Percentiles rank a stretch among this genome's conserved stretches.
Conservation (phyloP, 1,140 invertebrate species). For the Aphaenogaster rudis region DNA sequence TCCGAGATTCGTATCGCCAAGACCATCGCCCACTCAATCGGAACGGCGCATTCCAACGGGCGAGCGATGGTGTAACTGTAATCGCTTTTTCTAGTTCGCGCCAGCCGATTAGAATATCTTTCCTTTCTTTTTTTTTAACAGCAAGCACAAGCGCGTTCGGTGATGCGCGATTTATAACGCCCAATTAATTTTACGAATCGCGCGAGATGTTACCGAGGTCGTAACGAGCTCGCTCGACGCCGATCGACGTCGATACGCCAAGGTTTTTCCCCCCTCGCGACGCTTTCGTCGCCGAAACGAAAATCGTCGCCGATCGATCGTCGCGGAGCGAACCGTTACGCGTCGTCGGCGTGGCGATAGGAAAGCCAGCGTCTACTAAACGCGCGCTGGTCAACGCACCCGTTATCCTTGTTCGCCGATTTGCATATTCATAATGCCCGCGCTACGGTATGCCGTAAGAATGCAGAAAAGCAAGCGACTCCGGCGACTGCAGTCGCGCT, state of each 20-base stretch:
- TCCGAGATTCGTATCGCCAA: slow-evolving; percentile 36
- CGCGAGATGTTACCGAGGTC: not conserved
- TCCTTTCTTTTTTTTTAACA: not conserved
- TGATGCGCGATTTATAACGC: slow-evolving; percentile 25
- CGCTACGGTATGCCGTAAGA: slow-evolving; percentile 72
- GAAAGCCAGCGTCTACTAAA: slow-evolving; percentile 28
- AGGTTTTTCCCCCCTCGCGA: not conserved
- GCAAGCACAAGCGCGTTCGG: not conserved
- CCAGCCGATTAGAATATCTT: slow-evolving; percentile 39
- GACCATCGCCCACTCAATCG: slow-evolving; percentile 36
- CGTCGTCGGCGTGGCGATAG: slow-evolving; percentile 44
- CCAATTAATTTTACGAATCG: slow-evolving; percentile 58
- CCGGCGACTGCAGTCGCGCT: slow-evolving; percentile 35
- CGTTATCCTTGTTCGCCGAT: slow-evolving; percentile 76
- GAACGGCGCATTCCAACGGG: slow-evolving; percentile 19
- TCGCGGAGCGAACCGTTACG: slow-evolving; percentile 50
- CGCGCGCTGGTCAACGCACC: slow-evolving; percentile 74
- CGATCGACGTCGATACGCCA: not conserved
- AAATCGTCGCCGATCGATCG: slow-evolving; percentile 48
- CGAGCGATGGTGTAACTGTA: slow-evolving; percentile 41
- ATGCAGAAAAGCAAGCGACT: slow-evolving; percentile 73
- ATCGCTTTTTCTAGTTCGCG: slow-evolving; percentile 35
- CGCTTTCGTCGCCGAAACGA: slow-evolving; percentile 21
- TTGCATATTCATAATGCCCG: slow-evolving; percentile 78
- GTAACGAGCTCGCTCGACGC: slow-evolving; percentile 19